phyloP scores from a whole-genome alignment of 2,113 vertebrate species.

The Tichodroma muraria region DNA sequence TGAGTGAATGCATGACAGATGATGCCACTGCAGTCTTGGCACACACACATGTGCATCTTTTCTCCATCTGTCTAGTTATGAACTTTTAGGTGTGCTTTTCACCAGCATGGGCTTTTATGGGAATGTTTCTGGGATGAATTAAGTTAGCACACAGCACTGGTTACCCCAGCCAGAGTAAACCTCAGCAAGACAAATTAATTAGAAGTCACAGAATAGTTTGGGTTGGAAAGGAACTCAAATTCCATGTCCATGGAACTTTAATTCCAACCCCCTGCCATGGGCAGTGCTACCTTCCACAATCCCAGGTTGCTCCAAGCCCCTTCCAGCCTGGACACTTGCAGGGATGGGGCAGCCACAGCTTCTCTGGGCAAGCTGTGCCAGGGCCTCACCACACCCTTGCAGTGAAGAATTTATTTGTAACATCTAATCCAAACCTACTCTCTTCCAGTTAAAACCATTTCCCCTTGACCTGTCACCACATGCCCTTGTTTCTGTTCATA shows the following conservation, averaged over 20 bases:
- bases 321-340: background rate
- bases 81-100: background rate
- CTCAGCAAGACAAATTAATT: background rate
- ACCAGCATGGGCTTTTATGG: background rate
- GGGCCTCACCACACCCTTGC: rapidly evolving
- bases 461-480: background rate
- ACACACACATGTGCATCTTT: background rate
- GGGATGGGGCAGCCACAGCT: background rate
- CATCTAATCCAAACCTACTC: background rate
- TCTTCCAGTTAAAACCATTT: background rate
- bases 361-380: background rate
- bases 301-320: background rate
- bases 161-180: background rate
- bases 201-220: background rate
- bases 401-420: background rate
- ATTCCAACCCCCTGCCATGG: background rate
- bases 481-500: background rate
- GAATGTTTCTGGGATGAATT: background rate
- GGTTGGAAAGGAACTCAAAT: background rate
- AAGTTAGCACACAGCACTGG: background rate
- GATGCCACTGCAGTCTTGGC: background rate
- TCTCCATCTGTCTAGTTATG: background rate
- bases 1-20: background rate
- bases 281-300: background rate
- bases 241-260: too few relatives aligned